Evolutionary conservation across 2,888 invertebrate species (phyloP), one percentile per base, ranked within the genome.

Genomic region (Drosophila atripex): DNA sequence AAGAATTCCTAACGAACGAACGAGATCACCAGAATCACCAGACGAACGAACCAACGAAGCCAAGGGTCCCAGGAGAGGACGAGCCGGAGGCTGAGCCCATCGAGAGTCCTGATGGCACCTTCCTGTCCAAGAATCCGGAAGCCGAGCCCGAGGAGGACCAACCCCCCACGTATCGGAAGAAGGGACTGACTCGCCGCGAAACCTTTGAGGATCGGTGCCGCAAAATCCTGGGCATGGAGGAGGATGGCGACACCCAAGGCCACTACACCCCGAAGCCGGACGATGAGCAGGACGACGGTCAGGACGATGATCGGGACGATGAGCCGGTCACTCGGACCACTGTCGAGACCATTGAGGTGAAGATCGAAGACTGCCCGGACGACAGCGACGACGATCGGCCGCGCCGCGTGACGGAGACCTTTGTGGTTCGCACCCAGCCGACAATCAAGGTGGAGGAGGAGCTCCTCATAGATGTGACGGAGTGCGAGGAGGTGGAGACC

Each of bases 201-300:
- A 95, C 95, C 1, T 95, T 95, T 73, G 95, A 95, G 89, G 95
- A 95, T 89, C 92, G 95, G 32, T 95, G 95, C 75, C 93, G 94
- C 38, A 93, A 95, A 83, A 95, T 95, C 77, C 92, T 95, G 39
- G 95, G 95, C 3, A 94, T 95, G 92, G 89, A 91, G 60, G 82
- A 80, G 41, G 88, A 90, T 68, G 90, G 90, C 5, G 89, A 90
- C 53, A 90, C 90, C 3, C 90, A 87, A 46, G 90, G 90, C 1
- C 80, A 53, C 14, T 90, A 74, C 38, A 76, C 60, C 7, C 68
- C 73, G 1, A 75, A 64, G 4, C 65, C 80, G 1, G 21, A 56
- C 23, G 49, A 58, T 28, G 58, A 71, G 21, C 21, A 23, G 28
- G 35, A 39, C 0, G 61, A 66, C n/a, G 35, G 16, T 28, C 72